A percentile compares a stretch with the other conserved stretches of the same genome.
These are phyloP conservation scores for Zaprionus nigranus DNA, from an alignment of 1,140 invertebrate species.

Conservation along the genomic window DNA sequence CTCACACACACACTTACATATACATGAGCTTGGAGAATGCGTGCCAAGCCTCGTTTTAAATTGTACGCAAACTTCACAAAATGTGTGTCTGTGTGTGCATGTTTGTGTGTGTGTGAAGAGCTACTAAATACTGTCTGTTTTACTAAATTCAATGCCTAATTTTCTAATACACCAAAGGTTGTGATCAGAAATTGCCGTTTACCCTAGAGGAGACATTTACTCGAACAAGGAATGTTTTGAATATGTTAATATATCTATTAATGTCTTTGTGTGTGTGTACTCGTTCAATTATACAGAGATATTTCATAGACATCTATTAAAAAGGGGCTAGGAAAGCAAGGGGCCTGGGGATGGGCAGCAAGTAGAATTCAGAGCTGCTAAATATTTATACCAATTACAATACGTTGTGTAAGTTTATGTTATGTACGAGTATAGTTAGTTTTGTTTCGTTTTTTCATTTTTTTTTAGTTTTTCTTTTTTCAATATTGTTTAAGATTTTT, in stretches of 20 bases:
- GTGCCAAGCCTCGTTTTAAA: slow-evolving; percentile 10
- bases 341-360: neutral
- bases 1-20: slow-evolving; percentile 8
- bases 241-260: slow-evolving; percentile 11
- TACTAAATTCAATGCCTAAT: slow-evolving; percentile 72
- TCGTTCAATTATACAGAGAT: slow-evolving; percentile 35
- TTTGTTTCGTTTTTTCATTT: slow-evolving; percentile 26
- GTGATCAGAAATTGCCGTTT: slow-evolving; percentile 27
- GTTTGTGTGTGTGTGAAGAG: slow-evolving; percentile 23
- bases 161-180: slow-evolving; percentile 67
- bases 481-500: slow-evolving; percentile 57
- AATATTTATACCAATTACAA: slow-evolving; percentile 44
- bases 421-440: slow-evolving; percentile 35
- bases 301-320: slow-evolving; percentile 73
- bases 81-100: slow-evolving; percentile 6
- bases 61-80: slow-evolving; percentile 13
- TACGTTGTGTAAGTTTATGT: slow-evolving; percentile 39
- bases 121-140: slow-evolving; percentile 62
- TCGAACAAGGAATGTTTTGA: slow-evolving; percentile 21
- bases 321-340: slow-evolving; percentile 7
- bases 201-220: slow-evolving; percentile 44
- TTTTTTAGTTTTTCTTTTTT: slow-evolving; percentile 49
- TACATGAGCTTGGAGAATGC: slow-evolving; percentile 8
- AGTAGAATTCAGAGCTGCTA: slow-evolving; percentile 73
- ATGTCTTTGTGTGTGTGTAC: slow-evolving; percentile 23